Evolutionary conservation across 2,113 vertebrate genomes (phyloP).

Genomic region (Laterallus jamaicensis): DNA sequence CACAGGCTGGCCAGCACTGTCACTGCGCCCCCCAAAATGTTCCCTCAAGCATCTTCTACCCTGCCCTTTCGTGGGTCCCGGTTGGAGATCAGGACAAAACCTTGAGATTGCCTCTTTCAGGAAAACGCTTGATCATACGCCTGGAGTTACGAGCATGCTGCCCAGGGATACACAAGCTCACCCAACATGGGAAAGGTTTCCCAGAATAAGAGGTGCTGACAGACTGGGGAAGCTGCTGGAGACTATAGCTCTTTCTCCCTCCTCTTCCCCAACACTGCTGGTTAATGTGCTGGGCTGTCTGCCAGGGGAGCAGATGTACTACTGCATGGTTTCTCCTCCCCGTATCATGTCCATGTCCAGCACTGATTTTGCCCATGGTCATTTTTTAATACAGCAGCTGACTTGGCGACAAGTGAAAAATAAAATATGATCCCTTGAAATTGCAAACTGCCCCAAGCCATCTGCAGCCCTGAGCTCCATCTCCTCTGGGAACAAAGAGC

Average conservation of each 20-base stretch:
- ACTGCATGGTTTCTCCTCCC: background rate
- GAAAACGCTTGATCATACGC: background rate
- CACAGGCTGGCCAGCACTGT: background rate
- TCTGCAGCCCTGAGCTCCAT: background rate
- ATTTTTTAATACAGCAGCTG: constrained; percentile 13
- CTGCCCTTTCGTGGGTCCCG: background rate
- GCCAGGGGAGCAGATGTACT: constrained; percentile 26
- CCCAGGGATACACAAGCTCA: background rate
- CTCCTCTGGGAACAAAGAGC: background rate
- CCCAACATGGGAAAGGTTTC: rapidly evolving
- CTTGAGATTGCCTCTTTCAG: background rate
- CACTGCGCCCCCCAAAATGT: rapidly evolving
- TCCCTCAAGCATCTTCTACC: background rate
- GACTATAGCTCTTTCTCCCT: background rate
- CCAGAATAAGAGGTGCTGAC: background rate
- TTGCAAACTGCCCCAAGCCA: background rate
- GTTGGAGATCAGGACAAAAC: background rate
- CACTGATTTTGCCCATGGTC: background rate
- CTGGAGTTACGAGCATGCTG: background rate
- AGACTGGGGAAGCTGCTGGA: background rate
- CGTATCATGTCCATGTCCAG: background rate
- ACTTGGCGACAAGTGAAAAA: background rate
- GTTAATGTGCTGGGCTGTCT: background rate
- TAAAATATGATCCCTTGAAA: background rate
- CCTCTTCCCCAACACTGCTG: background rate